These are phyloP conservation scores for Acestrorhynchus altus DNA, from an alignment of 2,797 vertebrate species.

Conservation along the genomic window DNA sequence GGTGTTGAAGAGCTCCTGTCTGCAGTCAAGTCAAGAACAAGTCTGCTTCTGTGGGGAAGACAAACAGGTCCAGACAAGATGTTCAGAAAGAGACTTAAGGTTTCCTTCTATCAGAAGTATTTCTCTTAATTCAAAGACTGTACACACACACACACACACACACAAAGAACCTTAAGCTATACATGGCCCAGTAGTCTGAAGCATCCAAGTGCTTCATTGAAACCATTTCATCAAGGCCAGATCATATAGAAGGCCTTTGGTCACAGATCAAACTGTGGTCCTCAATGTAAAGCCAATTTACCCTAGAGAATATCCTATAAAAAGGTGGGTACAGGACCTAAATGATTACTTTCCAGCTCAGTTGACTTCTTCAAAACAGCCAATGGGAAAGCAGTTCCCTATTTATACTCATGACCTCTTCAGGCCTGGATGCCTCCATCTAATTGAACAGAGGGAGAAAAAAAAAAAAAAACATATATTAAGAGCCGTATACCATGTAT, in stretches of 20 bases:
- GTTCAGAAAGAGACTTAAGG: background rate
- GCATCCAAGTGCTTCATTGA: background rate
- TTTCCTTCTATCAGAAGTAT: background rate
- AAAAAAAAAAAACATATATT: background rate
- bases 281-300: background rate
- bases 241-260: background rate
- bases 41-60: background rate
- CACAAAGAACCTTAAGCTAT: background rate
- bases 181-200: background rate
- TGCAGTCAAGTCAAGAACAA: background rate
- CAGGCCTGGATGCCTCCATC: background rate
- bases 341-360: background rate
- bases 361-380: background rate
- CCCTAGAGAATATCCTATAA: background rate
- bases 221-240: background rate
- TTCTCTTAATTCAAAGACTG: background rate
- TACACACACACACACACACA: background rate
- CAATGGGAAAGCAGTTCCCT: background rate
- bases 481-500: background rate
- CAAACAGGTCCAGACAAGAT: background rate
- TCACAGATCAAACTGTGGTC: background rate
- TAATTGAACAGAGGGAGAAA: background rate
- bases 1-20: background rate
- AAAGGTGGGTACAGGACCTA: background rate
- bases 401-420: background rate